Evolutionary conservation across 2,113 vertebrate genomes (phyloP), one percentile per base, ranked within the genome.

Genomic region (Dasyornis broadbenti): DNA sequence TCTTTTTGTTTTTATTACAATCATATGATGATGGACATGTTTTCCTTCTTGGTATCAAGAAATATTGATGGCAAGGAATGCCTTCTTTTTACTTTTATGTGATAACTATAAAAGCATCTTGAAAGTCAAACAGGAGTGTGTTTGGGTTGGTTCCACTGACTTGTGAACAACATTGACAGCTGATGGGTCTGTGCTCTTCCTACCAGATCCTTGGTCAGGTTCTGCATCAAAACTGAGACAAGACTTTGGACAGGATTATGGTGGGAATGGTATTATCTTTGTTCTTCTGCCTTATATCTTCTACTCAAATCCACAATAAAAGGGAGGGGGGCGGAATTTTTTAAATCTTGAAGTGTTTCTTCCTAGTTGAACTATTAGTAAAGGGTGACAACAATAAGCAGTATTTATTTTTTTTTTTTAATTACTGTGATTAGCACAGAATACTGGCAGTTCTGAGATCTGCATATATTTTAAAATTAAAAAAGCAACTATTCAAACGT

Each of bases 281-380:
- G 16, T 82, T 78, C 15, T 81, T 86, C 30, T 82, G 28, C 21
- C 39, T 45, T 78, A 33, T 8, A 28, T 77, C 33, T 37, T 23
- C 45, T 69, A 30, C 10, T 73, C 17, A 31, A 33, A 59, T 23
- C 13, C 37, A 72, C n/a, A 49, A 12, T 15, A 53, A 78, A 52
- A 28, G 5, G 2, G 1, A 11, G 9, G 3, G 27, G 37, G 9
- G 3, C 23, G 37, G 33, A 15, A 28, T 15, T 31, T 45, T 1
- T 3, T n/a, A 60, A 65, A 35, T 47, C 11, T 40, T 40, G 7
- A 75, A 52, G 15, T 53, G 7, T 85, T 82, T 82, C 40, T 76
- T 70, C 27, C 24, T 80, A 18, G 26, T 24, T 80, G 23, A 61
- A 40, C 35, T 88, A 1, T 35, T 73, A 44, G 14, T 45, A 76